phyloP scores from a whole-genome alignment of 2,797 vertebrate species.

The Catamblyrhynchus diadema region DNA sequence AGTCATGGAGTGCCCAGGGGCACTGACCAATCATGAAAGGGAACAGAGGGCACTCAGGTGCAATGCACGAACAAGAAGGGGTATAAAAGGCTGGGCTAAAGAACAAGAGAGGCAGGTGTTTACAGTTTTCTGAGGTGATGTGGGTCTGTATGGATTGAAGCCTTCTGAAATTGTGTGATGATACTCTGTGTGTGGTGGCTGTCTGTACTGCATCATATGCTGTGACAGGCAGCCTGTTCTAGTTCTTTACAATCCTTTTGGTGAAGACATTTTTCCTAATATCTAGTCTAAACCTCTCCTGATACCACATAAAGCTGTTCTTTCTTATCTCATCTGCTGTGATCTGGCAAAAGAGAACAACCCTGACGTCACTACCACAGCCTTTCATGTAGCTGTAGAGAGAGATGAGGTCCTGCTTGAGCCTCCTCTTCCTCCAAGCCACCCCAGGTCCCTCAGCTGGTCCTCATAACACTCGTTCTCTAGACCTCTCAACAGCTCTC shows the following conservation, averaged over 20 bases:
- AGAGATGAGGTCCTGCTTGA: neutral
- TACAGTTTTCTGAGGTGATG: neutral
- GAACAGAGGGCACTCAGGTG: neutral
- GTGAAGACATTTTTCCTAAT: neutral
- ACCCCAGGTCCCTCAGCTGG: neutral
- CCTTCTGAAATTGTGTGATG: neutral
- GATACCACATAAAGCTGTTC: neutral
- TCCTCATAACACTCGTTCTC: neutral
- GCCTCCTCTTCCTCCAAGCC: neutral
- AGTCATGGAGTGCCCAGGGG: neutral
- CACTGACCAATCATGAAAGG: neutral
- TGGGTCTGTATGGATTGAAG: neutral
- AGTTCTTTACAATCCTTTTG: neutral
- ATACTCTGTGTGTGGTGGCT: neutral
- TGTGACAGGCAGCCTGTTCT: neutral
- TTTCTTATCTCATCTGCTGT: neutral
- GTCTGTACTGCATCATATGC: no score
- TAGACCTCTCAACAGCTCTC: neutral
- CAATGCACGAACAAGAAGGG: neutral
- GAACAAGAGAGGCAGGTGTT: neutral
- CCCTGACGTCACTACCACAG: rapidly evolving
- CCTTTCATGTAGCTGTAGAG: neutral
- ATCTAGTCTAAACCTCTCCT: neutral
- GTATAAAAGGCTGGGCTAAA: neutral
- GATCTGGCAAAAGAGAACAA: neutral